These are phyloP conservation scores for Nerophis ophidion DNA, from an alignment of 2,113 vertebrate genomes.

Conservation along the genomic window DNA sequence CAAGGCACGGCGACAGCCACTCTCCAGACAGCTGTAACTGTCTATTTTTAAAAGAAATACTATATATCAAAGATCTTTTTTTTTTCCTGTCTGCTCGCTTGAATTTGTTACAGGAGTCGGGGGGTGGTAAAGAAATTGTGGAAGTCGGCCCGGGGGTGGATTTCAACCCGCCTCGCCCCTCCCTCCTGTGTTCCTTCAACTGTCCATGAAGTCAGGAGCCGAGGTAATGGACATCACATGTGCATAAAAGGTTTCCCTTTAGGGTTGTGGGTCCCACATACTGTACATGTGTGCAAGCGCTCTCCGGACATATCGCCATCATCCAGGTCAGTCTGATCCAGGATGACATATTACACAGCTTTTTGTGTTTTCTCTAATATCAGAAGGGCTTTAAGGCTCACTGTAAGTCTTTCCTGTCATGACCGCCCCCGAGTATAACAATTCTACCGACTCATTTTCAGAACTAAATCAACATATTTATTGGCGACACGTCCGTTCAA, in stretches of 20 bases:
- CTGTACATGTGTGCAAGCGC: background rate
- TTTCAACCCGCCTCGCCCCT: constrained; percentile 12
- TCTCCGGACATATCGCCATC: background rate
- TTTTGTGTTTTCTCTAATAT: too few relatives aligned
- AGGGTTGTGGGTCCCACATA: background rate
- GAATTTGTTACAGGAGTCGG: constrained; percentile 41
- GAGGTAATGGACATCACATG: constrained; percentile 26
- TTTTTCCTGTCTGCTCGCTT: constrained; percentile 43
- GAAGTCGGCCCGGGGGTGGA: constrained; percentile 38
- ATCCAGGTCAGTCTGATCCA: background rate
- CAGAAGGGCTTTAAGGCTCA: too few relatives aligned
- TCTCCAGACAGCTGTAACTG: constrained; percentile 48
- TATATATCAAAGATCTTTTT: constrained; percentile 66
- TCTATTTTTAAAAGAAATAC: constrained; percentile 40
- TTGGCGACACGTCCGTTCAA: too few relatives aligned
- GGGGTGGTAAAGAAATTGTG: constrained; percentile 45
- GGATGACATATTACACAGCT: too few relatives aligned
- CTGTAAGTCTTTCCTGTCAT: too few relatives aligned
- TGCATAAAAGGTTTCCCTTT: constrained; percentile 16
- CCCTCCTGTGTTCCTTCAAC: constrained; percentile 8
- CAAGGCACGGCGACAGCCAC: constrained; percentile 39
- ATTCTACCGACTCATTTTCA: too few relatives aligned
- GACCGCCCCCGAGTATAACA: too few relatives aligned
- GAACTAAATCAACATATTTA: too few relatives aligned
- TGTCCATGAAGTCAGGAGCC: constrained; percentile 5